Conservation (phyloP, 2,888 invertebrate genomes). For the Mythimna albipuncta region DNA sequence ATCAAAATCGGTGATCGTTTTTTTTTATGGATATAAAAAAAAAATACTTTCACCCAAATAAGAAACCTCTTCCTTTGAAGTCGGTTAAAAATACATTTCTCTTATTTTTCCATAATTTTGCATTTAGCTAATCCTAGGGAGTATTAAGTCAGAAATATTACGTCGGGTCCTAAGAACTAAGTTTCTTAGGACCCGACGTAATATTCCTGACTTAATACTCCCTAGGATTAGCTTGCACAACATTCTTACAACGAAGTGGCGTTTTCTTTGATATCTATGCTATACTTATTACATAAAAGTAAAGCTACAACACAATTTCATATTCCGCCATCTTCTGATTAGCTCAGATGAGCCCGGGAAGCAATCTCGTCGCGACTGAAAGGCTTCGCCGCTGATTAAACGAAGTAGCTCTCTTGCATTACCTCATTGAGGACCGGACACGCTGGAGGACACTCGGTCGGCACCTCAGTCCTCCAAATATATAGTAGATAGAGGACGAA, state of each 20-base stretch:
- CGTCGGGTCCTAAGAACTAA: no score
- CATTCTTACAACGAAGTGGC: background rate
- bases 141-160: no score
- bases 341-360: slow-evolving; percentile 46
- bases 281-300: slow-evolving; percentile 20
- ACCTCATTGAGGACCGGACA: slow-evolving; percentile 43
- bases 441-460: slow-evolving; percentile 14
- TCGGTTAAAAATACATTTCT: no score
- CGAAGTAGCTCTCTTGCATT: slow-evolving; percentile 43
- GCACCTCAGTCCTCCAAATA: slow-evolving; percentile 12
- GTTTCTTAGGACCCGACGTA: no score
- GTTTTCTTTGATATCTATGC: background rate
- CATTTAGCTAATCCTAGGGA: no score
- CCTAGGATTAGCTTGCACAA: background rate
- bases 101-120: no score
- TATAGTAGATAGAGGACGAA: no score
- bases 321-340: slow-evolving; percentile 42
- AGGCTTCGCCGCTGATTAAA: slow-evolving; percentile 60
- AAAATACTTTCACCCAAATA: no score
- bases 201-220: background rate
- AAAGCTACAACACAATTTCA: slow-evolving; percentile 32
- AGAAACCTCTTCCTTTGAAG: no score
- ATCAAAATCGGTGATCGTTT: no score
- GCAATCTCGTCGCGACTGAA: slow-evolving; percentile 55
- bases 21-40: no score